Base-by-base conservation (phyloP, 2,888 invertebrate species). In the Spialia ferax region DNA sequence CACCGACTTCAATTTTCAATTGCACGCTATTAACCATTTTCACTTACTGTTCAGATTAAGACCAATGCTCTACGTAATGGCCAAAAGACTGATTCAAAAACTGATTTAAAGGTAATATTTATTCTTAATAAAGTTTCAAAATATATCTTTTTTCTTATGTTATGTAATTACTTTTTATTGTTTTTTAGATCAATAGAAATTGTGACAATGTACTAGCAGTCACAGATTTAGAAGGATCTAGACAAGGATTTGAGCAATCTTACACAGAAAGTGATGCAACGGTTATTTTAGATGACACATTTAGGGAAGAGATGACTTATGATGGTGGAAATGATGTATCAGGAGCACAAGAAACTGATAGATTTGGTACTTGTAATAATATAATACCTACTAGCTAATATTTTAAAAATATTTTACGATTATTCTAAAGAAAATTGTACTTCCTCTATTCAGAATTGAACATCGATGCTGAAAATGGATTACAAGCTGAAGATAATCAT, bases 311-410 rank as follows among this genome's bases (percentile, higher is more conserved):
- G 52, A 60, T 42, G 45, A n/a, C 26, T 6, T 18, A 26, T 54
- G 22, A 26, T 15, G 15, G 4, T 3, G 18, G 2, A 0, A 54
- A 38, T 60, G 66, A 66, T 20, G 54, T 22, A 42, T 35, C 29
- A 3, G 22, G 35, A 56, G 71, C 74, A 15, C 71, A 69, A 20
- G 78, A 76, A 65, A 70, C 72, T 56, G 74, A 75, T 45, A 70
- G 68, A 45, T 74, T 74, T 63, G 80, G 80, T 81, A 69, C 15
- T n/a, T n/a, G n/a, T n/a, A n/a, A n/a, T n/a, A n/a, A n/a, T n/a
- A n/a, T n/a, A n/a, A n/a, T n/a, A n/a, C n/a, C n/a, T n/a, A n/a
- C n/a, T n/a, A n/a, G n/a, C n/a, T n/a, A n/a, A n/a, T n/a, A n/a
- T n/a, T n/a, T n/a, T n/a, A n/a, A 18, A 45, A 45, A 45, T 45